phyloP scores from a whole-genome alignment of 2,113 vertebrate species.

The Paradisaea rubra region DNA sequence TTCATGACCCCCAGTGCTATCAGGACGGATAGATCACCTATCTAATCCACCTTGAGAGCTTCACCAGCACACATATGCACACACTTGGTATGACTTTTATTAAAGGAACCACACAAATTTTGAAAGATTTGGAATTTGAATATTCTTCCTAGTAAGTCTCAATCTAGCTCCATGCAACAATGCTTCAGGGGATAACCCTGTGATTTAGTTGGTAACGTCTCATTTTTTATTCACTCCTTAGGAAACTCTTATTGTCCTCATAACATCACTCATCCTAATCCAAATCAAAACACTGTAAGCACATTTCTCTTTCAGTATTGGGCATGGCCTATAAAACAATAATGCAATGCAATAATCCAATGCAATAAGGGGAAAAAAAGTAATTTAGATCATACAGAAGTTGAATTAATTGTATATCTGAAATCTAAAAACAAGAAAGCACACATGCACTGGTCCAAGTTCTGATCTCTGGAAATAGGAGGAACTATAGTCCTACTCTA shows the following conservation, averaged over 20 bases:
- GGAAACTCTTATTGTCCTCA: not conserved
- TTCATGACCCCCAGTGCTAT: not conserved
- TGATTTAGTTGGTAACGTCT: not conserved
- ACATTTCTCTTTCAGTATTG: not conserved
- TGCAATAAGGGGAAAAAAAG: accelerated
- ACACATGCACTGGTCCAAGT: not conserved
- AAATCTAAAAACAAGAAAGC: not conserved
- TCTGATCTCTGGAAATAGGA: not conserved
- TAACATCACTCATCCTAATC: not conserved
- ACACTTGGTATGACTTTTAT: not conserved
- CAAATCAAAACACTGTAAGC: not conserved
- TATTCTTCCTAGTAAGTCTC: not conserved
- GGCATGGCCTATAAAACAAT: not conserved
- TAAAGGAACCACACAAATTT: not conserved
- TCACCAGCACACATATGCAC: not conserved
- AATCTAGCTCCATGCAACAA: not conserved
- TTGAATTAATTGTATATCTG: not conserved
- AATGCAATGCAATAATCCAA: too few species aligned
- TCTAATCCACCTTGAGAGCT: not conserved
- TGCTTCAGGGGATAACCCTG: not conserved
- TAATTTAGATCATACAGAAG: not conserved
- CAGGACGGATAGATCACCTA: not conserved
- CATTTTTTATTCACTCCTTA: not conserved
- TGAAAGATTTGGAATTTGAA: not conserved
- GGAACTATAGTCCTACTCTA: not conserved